Evolutionary conservation across 2,888 invertebrate species (phyloP).

Genomic region (Agrilus mali): DNA sequence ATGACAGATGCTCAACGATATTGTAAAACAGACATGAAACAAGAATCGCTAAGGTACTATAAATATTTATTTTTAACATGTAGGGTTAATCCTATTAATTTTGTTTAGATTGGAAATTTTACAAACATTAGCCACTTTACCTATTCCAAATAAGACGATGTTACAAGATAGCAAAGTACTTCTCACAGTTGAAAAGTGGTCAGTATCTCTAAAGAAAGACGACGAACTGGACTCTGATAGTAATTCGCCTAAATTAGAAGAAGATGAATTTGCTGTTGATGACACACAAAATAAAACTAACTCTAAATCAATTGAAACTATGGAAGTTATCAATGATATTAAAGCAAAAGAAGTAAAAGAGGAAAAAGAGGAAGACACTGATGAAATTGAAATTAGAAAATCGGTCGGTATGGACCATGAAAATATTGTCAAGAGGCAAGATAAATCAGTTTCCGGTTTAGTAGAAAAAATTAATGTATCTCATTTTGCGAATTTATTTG

Average conservation of each 20-base stretch:
- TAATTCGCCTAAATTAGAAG: slow-evolving; percentile 27
- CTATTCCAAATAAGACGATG: slow-evolving; percentile 88
- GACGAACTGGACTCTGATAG: slow-evolving; percentile 32
- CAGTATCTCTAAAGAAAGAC: slow-evolving; percentile 33
- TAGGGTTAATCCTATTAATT: not conserved
- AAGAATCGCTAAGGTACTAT: slow-evolving; percentile 23
- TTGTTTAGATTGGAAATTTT: slow-evolving; percentile 54
- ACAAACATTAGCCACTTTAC: slow-evolving; percentile 69
- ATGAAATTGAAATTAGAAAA: slow-evolving; percentile 14
- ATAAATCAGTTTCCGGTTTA: slow-evolving; percentile 5
- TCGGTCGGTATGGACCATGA: slow-evolving; percentile 19
- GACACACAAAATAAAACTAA: not conserved
- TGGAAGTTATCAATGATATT: not conserved
- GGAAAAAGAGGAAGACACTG: slow-evolving; percentile 1
- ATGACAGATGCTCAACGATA: slow-evolving; percentile 59
- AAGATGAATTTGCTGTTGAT: not conserved
- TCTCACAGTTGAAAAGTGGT: slow-evolving; percentile 75
- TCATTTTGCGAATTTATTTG: slow-evolving; percentile 7
- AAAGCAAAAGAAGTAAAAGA: slow-evolving; percentile 6
- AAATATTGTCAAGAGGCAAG: slow-evolving; percentile 2
- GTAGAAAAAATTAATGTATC: slow-evolving; percentile 10
- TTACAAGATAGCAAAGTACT: slow-evolving; percentile 86
- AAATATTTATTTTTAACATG: not conserved
- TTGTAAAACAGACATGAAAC: slow-evolving; percentile 24
- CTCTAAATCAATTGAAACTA: slow-evolving; percentile 1